Percentiles rank a stretch among this genome's conserved stretches.
phyloP scores from a whole-genome alignment of 1,140 invertebrate genomes.

The Planococcus citri region DNA sequence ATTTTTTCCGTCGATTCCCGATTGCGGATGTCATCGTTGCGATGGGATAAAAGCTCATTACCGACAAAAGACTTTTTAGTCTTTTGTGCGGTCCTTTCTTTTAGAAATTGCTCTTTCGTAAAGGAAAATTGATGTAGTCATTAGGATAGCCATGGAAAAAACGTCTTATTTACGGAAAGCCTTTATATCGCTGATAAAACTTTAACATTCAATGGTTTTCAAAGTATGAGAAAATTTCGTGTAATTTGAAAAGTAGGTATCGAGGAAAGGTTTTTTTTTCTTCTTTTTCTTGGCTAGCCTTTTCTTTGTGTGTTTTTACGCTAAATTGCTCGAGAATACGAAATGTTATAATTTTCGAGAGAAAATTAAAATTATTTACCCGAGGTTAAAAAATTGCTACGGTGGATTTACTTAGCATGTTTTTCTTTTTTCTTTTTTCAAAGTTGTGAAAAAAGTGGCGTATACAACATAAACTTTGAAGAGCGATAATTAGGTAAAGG shows the following conservation, averaged over 20 bases:
- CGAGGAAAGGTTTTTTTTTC: not conserved
- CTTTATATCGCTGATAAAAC: conserved; percentile 7
- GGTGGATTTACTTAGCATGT: too few species aligned
- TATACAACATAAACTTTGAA: too few species aligned
- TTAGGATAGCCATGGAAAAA: conserved; percentile 6
- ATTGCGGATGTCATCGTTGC: not conserved
- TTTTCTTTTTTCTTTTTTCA: too few species aligned
- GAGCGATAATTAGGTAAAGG: not conserved
- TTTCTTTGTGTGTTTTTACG: too few species aligned
- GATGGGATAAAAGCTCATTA: conserved; percentile 6
- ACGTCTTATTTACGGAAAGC: conserved; percentile 6
- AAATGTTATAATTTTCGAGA: too few species aligned
- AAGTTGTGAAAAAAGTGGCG: too few species aligned
- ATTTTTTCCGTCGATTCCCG: not conserved
- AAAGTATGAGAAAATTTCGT: not conserved
- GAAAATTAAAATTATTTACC: too few species aligned
- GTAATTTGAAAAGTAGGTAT: not conserved
- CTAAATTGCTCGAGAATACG: too few species aligned
- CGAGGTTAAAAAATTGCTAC: too few species aligned
- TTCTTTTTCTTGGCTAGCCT: not conserved
- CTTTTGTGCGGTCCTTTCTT: conserved; percentile 2
- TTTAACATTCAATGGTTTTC: conserved; percentile 1
- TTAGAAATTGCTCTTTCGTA: not conserved
- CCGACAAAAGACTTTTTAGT: conserved; percentile 6
- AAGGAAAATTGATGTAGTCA: conserved; percentile 7